phyloP scores from a whole-genome alignment of 2,888 invertebrate species.

The Drosophila villosipedis region DNA sequence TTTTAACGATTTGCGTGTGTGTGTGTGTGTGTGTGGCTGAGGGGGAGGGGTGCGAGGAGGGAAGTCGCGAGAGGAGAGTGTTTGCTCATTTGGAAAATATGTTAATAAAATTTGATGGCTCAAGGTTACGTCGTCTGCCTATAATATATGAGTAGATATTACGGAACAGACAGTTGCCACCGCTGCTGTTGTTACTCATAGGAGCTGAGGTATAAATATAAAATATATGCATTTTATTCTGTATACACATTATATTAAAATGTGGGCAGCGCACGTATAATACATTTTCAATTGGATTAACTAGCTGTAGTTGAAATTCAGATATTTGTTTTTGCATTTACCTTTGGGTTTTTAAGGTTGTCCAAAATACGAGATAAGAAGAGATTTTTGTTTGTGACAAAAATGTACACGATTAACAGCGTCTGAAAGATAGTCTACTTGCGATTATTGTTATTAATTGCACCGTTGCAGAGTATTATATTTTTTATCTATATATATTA shows the following conservation, averaged over 20 bases:
- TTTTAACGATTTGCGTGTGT: slow-evolving; percentile 18
- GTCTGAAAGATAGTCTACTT: no score
- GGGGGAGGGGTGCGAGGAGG: not conserved
- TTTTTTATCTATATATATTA: not conserved
- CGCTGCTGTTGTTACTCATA: slow-evolving; percentile 8
- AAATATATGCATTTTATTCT: slow-evolving; percentile 4
- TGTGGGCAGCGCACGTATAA: not conserved
- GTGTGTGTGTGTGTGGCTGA: not conserved
- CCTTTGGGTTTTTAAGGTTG: not conserved
- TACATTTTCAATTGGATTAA: not conserved
- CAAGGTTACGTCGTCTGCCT: slow-evolving; percentile 50
- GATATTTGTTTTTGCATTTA: not conserved
- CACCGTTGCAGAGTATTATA: not conserved
- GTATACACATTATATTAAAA: not conserved
- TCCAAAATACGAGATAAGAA: accelerated
- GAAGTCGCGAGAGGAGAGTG: slow-evolving; percentile 9
- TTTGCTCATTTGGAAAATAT: slow-evolving; percentile 58
- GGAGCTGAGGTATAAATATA: slow-evolving; percentile 13
- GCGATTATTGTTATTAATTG: not conserved
- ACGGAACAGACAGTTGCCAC: slow-evolving; percentile 11
- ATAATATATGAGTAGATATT: slow-evolving; percentile 14
- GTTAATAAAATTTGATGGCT: slow-evolving; percentile 64
- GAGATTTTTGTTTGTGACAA: not conserved
- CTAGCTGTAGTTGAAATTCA: not conserved
- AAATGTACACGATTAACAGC: not conserved